phyloP scores from a whole-genome alignment of 2,888 invertebrate species.

The Cancer borealis region DNA sequence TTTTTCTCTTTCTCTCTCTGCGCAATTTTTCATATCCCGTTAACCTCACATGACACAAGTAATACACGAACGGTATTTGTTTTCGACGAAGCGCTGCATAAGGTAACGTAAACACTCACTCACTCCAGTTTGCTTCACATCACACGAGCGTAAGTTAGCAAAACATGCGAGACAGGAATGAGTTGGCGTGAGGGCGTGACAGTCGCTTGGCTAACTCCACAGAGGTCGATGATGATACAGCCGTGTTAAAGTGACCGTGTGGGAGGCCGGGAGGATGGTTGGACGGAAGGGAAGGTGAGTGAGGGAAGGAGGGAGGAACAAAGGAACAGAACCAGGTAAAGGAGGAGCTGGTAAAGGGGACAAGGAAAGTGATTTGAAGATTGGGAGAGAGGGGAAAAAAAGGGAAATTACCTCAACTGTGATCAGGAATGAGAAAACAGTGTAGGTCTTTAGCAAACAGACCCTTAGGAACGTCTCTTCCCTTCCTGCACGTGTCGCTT shows the following conservation, averaged over 20 bases:
- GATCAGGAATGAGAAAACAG: not conserved
- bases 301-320: not conserved
- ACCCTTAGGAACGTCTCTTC: not conserved
- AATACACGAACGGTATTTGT: not conserved
- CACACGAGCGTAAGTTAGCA: not conserved
- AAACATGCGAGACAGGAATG: not conserved
- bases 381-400: not conserved
- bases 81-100: not conserved
- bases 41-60: not conserved
- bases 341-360: not conserved
- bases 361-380: not conserved
- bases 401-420: not conserved
- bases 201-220: not conserved
- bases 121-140: not conserved
- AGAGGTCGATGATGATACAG: not conserved
- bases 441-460: not conserved
- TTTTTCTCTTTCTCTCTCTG: not conserved
- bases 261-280: not conserved
- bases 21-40: not conserved
- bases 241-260: not conserved
- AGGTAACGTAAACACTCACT: not conserved
- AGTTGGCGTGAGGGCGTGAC: not conserved
- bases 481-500: not conserved
- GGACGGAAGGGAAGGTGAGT: not conserved
- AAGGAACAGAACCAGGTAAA: not conserved